Percentiles rank a stretch among this genome's conserved stretches.
Evolutionary conservation across 2,797 vertebrate genomes (phyloP).

Genomic region (Aeoliscus strigatus): DNA sequence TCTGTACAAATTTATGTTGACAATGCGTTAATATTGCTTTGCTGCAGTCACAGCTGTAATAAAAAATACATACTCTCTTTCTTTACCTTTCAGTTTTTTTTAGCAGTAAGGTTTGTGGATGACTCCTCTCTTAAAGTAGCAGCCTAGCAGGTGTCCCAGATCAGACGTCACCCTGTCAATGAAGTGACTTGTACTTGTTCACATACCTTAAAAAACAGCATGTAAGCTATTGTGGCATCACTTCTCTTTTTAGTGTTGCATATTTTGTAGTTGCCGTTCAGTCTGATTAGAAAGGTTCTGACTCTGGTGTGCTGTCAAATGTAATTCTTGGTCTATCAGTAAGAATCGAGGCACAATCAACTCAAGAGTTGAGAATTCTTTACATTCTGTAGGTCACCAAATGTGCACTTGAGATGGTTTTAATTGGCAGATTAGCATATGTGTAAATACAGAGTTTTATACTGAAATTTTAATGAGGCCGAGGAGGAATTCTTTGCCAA

Average conservation of each 20-base stretch:
- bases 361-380: conserved; percentile 29
- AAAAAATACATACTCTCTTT: neutral
- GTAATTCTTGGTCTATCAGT: conserved; percentile 1
- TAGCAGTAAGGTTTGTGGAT: too few relatives aligned
- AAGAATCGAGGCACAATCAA: conserved; percentile 13
- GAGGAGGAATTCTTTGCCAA: conserved; percentile 29
- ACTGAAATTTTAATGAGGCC: conserved; percentile 62
- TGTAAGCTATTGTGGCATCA: too few relatives aligned
- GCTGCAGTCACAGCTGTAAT: neutral
- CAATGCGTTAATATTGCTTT: neutral
- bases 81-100: too few relatives aligned
- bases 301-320: conserved; percentile 4
- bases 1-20: neutral
- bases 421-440: conserved; percentile 76
- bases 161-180: too few relatives aligned
- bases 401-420: conserved; percentile 62
- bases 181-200: too few relatives aligned
- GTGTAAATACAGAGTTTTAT: conserved; percentile 54
- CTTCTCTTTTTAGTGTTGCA: neutral
- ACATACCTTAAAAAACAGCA: too few relatives aligned
- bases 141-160: too few relatives aligned
- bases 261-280: conserved; percentile 8
- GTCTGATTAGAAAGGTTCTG: conserved; percentile 12
- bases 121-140: too few relatives aligned
- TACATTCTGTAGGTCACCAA: conserved; percentile 36